Conservation (phyloP, 2,797 vertebrate species). For the Streptopelia turtur region DNA sequence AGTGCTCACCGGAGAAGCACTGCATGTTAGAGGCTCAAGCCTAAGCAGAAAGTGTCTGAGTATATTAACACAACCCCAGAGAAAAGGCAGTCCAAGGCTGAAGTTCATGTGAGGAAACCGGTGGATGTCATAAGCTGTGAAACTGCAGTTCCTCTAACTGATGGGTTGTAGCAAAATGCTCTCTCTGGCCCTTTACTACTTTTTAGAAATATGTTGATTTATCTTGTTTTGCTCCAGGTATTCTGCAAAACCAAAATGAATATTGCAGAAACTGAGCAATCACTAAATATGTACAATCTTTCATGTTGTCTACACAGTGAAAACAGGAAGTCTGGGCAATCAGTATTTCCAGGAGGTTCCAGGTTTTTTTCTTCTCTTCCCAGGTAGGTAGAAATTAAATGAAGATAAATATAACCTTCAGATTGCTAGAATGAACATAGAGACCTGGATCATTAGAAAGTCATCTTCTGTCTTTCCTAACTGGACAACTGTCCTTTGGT, state of each 20-base stretch:
- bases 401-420: neutral
- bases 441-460: neutral
- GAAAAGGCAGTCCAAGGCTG: constrained; percentile 5
- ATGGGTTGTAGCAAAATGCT: neutral
- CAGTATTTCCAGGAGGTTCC: neutral
- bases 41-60: neutral
- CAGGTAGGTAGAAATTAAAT: neutral
- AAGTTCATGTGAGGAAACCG: constrained; percentile 31
- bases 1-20: neutral
- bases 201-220: neutral
- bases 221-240: neutral
- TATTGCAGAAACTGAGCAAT: neutral
- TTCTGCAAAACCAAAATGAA: neutral
- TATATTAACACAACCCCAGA: neutral
- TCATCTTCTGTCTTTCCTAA: neutral
- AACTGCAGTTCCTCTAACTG: neutral
- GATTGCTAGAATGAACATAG: neutral
- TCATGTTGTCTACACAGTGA: neutral
- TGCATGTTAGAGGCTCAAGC: neutral
- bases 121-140: neutral
- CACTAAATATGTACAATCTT: neutral
- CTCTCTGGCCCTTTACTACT: neutral
- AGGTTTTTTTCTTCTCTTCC: neutral
- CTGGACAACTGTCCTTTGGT: neutral
- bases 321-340: neutral